Percentiles rank a stretch among this genome's conserved stretches.
Conservation (phyloP, 92 coral and sea anemone species). For the Epizoanthus scotinus region DNA sequence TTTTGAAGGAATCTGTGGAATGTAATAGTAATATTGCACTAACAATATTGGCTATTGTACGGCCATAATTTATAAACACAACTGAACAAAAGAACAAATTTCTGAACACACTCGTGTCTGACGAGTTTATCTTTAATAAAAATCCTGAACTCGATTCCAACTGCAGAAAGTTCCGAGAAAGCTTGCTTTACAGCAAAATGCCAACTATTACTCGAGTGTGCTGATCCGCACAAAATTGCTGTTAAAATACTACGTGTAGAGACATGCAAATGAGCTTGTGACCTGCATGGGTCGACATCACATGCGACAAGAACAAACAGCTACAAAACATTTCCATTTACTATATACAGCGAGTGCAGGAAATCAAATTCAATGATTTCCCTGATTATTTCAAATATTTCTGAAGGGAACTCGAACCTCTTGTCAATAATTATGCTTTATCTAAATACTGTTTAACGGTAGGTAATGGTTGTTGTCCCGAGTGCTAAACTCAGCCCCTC, state of each 20-base stretch:
- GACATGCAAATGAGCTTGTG: no score
- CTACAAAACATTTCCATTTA: no score
- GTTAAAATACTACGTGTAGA: no score
- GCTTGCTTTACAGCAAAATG: neutral
- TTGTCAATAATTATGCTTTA: neutral
- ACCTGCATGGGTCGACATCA: no score
- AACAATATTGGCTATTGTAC: neutral
- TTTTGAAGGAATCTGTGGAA: no score
- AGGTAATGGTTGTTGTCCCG: neutral
- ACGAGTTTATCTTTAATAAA: neutral
- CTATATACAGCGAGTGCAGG: no score
- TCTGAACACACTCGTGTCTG: neutral
- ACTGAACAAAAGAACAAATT: neutral
- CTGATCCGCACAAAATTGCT: no score
- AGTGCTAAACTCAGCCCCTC: conserved; percentile 34
- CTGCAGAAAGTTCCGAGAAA: neutral
- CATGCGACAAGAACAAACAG: no score
- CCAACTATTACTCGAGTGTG: no score
- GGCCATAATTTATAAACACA: neutral
- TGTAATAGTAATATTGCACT: no score
- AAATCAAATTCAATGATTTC: no score
- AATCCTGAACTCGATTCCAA: no score
- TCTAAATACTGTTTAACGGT: neutral
- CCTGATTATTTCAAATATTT: neutral
- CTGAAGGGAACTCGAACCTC: neutral